A percentile compares a stretch with the other conserved stretches of the same genome.
Evolutionary conservation across 2,888 invertebrate species (phyloP).

Genomic region (Ceratothoa steindachneri): DNA sequence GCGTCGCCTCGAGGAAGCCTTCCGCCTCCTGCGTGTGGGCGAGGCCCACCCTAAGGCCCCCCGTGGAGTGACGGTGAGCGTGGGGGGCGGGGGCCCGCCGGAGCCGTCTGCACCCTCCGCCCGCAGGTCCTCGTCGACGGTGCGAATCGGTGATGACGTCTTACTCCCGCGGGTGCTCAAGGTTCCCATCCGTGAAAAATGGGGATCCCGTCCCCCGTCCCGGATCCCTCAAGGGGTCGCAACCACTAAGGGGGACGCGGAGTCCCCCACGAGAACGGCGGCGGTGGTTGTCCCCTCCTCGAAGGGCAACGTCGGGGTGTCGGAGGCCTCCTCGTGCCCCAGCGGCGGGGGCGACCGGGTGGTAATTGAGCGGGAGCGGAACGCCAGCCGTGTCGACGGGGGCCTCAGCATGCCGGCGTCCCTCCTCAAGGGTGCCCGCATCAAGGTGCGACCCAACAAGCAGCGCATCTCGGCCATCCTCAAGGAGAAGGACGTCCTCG

Average conservation of each 20-base stretch:
- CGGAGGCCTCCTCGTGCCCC: not conserved
- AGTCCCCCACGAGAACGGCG: not conserved
- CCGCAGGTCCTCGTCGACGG: conserved; percentile 27
- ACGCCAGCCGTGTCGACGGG: conserved; percentile 29
- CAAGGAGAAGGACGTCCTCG: conserved; percentile 48
- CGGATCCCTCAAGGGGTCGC: not conserved
- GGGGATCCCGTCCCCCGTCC: conserved; percentile 13
- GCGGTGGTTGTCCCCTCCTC: not conserved
- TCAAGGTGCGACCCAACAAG: conserved; percentile 42
- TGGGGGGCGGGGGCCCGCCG: conserved; percentile 12
- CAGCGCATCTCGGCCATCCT: conserved; percentile 45
- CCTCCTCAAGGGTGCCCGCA: conserved; percentile 24
- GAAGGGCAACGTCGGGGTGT: not conserved
- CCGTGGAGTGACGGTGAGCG: conserved; percentile 35
- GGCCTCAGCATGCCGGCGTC: conserved; percentile 40
- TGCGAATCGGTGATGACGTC: conserved; percentile 25
- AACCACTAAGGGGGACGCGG: not conserved
- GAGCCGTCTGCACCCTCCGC: not conserved
- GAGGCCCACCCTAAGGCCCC: not conserved
- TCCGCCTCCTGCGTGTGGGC: not conserved
- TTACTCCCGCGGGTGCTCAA: conserved; percentile 39
- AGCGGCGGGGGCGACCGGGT: conserved; percentile 27
- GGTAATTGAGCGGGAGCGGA: conserved; percentile 36
- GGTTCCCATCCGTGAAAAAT: conserved; percentile 35
- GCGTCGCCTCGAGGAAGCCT: conserved; percentile 57